These are phyloP conservation scores for Sinhomidia bicolor DNA, from an alignment of 2,888 invertebrate genomes.

Conservation along the genomic window DNA sequence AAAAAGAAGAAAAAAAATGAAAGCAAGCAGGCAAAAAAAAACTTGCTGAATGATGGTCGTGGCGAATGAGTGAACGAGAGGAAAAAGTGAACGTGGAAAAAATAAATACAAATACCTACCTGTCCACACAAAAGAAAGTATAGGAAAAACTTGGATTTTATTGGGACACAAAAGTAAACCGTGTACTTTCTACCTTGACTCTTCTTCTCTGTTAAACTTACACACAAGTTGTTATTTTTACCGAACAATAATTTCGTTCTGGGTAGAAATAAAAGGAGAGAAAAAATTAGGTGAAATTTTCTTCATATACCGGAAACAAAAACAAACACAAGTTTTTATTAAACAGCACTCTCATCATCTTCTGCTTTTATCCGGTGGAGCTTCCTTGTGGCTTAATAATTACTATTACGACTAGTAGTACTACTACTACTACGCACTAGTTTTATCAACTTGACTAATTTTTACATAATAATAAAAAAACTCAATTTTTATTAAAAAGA, in stretches of 20 bases:
- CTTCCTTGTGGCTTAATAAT: conserved; percentile 60
- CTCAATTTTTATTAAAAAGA: not conserved
- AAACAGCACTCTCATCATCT: not conserved
- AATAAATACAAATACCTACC: not conserved
- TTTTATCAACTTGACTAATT: not conserved
- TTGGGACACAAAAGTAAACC: conserved; percentile 16
- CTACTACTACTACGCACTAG: not conserved
- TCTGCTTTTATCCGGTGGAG: conserved; percentile 55
- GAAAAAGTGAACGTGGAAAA: not conserved
- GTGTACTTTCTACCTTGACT: not conserved
- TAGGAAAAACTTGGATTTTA: not conserved
- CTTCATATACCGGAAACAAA: conserved; percentile 27
- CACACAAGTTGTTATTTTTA: conserved; percentile 7
- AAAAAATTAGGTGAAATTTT: conserved; percentile 46
- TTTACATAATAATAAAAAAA: conserved; percentile 1
- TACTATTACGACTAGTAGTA: not conserved
- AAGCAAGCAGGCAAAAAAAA: not conserved
- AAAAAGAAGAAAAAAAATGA: conserved; percentile 10
- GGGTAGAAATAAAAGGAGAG: not conserved
- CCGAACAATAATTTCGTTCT: not conserved
- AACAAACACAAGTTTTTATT: conserved; percentile 24
- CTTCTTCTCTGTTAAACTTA: not conserved
- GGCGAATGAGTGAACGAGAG: not conserved
- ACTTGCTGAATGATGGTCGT: not conserved
- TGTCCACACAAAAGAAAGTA: not conserved